Evolutionary conservation across 2,888 invertebrate species (phyloP), one percentile per base, ranked within the genome.

Genomic region (Macrosiphum euphorbiae): DNA sequence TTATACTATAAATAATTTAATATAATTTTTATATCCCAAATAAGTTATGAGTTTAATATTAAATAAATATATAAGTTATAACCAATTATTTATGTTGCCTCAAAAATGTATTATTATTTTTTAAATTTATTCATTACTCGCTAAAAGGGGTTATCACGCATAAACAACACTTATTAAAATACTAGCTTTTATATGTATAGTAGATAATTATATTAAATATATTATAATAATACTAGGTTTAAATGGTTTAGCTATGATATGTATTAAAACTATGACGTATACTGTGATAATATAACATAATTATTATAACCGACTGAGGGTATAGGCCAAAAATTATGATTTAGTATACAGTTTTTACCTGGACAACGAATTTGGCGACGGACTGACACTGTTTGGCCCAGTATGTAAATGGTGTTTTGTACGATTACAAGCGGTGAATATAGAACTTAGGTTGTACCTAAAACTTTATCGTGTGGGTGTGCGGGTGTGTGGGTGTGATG

Each of bases 121-220:
- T 35, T 20, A 78, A 78, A 78, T 20, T 78, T 78, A 78, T 20
- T 78, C 78, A 78, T 78, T 35, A 78, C 35, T 78, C 35, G 8
- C n/a, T 35, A 35, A 78, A 78, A 78, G 16, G 35, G 20, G 11
- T 78, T 16, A 35, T 78, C 16, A 35, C 8, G 13, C n/a, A 67
- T 16, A 67, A 67, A 67, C n/a, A 67, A n/a, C n/a, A n/a, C 61
- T n/a, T 67, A n/a, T 67, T 67, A 67, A 67, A 67, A n/a, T 67
- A 67, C 61, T 67, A 13, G 61, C n/a, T n/a, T 11, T n/a, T 67
- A n/a, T n/a, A 13, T 13, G 20, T 67, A 16, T 16, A 52, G 16
- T n/a, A 67, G 11, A 67, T 67, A 67, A 26, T 47, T 61, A n/a
- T 61, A 61, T 61, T 61, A 52, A 4, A 52, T 52, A 28, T 61